Evolutionary conservation across 2,888 invertebrate genomes (phyloP).

Genomic region (Peribatodes rhomboidaria): DNA sequence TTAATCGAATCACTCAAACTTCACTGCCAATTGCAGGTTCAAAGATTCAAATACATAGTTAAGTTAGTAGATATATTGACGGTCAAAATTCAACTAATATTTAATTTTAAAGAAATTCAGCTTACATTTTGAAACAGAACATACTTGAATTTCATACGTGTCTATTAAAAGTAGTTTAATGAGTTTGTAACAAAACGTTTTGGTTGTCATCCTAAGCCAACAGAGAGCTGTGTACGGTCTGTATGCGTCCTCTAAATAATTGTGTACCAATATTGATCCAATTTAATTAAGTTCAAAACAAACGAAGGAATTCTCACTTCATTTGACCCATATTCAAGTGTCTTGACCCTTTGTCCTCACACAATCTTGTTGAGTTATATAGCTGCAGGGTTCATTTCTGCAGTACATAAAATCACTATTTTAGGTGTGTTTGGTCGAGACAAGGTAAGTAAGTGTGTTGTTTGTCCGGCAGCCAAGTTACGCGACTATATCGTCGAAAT

Average conservation of each 20-base stretch:
- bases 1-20: too few species aligned
- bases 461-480: too few species aligned
- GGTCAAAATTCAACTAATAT: too few species aligned
- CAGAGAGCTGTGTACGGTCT: constrained; percentile 3
- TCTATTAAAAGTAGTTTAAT: too few species aligned
- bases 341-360: constrained; percentile 36
- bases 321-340: constrained; percentile 33
- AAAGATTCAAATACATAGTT: too few species aligned
- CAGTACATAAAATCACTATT: constrained; percentile 13
- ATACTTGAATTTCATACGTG: too few species aligned
- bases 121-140: too few species aligned
- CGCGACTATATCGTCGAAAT: too few species aligned
- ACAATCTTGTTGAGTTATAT: constrained; percentile 32
- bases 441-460: too few species aligned
- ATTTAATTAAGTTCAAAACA: constrained; percentile 37
- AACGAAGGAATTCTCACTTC: constrained; percentile 37
- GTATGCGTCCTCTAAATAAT: constrained; percentile 15
- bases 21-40: too few species aligned
- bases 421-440: neutral
- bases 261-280: constrained; percentile 21
- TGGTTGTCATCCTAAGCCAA: constrained; percentile 23
- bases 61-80: too few species aligned
- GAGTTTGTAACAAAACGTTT: neutral
- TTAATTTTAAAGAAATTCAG: too few species aligned
- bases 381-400: constrained; percentile 9